Conservation (phyloP, 2,797 vertebrate species). For the Erethizon dorsatum region DNA sequence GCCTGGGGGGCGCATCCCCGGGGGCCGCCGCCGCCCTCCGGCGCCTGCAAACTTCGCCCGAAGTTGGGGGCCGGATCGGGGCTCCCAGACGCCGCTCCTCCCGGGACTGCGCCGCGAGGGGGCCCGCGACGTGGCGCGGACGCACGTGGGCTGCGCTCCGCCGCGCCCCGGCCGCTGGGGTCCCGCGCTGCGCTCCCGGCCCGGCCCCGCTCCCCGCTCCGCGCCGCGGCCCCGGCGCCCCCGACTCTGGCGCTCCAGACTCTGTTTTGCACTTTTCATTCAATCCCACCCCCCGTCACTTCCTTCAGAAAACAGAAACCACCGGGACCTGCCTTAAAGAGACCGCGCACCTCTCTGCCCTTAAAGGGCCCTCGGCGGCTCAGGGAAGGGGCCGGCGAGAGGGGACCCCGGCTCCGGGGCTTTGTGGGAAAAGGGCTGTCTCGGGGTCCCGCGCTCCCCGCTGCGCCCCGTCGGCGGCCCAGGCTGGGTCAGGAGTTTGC, state of each 20-base stretch:
- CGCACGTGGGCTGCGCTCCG: constrained; percentile 33
- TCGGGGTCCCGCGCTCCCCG: not conserved
- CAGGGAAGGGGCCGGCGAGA: constrained; percentile 21
- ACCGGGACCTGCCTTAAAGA: constrained; percentile 89
- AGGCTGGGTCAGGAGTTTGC: not conserved
- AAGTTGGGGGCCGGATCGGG: constrained; percentile 27
- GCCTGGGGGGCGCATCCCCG: constrained; percentile 77
- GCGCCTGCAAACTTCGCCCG: constrained; percentile 64
- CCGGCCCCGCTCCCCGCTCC: not conserved
- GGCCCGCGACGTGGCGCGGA: constrained; percentile 15
- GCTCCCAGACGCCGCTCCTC: not conserved
- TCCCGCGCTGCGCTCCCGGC: not conserved
- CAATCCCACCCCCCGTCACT: constrained; percentile 92
- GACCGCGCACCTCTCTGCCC: constrained; percentile 90
- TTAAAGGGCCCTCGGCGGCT: constrained; percentile 94
- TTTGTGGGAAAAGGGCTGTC: constrained; percentile 28
- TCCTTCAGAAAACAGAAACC: constrained; percentile 92
- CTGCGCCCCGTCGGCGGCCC: not conserved
- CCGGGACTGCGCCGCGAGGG: not conserved
- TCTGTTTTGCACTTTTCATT: constrained; percentile 85
- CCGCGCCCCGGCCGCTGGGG: not conserved
- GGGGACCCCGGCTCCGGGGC: not conserved
- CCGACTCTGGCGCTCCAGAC: constrained; percentile 7
- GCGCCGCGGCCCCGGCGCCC: not conserved
- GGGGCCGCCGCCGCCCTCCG: not conserved